A percentile compares a stretch with the other conserved stretches of the same genome.
These are phyloP conservation scores for Drosophila nigromelanica DNA, from an alignment of 1,140 invertebrate genomes.

Conservation along the genomic window DNA sequence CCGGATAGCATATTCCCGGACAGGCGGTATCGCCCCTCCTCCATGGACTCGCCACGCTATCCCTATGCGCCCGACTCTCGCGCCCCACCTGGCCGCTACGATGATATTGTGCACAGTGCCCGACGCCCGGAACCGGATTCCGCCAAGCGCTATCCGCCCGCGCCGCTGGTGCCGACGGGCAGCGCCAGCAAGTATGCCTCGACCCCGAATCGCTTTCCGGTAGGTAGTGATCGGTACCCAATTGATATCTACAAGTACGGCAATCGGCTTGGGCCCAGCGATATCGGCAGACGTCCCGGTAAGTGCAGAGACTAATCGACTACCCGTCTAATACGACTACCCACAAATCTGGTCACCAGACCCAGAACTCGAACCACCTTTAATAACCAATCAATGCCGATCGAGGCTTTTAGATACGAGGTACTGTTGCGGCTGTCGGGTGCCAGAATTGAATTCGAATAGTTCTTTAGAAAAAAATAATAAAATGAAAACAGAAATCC, in stretches of 20 bases:
- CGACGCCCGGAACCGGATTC: conserved; percentile 77
- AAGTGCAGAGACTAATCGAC: conserved; percentile 45
- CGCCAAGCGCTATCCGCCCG: conserved; percentile 76
- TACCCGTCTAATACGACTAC: conserved; percentile 22
- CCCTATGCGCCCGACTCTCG: conserved; percentile 64
- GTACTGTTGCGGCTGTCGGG: background rate
- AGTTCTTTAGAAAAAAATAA: background rate
- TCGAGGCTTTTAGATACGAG: conserved; percentile 2
- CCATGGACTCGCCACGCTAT: conserved; percentile 62
- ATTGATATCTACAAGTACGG: conserved; percentile 83
- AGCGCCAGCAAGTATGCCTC: conserved; percentile 77
- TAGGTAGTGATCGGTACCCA: conserved; percentile 82
- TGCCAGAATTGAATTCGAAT: background rate
- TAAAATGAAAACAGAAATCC: background rate
- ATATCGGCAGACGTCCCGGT: conserved; percentile 71
- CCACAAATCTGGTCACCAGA: no score
- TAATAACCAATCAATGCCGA: conserved; percentile 1
- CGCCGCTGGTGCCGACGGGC: conserved; percentile 70
- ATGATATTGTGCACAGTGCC: conserved; percentile 75
- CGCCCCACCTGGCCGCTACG: conserved; percentile 65
- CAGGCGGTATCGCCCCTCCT: conserved; percentile 73
- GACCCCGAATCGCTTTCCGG: conserved; percentile 80
- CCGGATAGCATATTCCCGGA: conserved; percentile 81
- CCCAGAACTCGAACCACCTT: background rate
- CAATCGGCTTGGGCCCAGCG: conserved; percentile 68